Evolutionary conservation across 2,113 vertebrate genomes (phyloP).

Genomic region (Calonectris borealis): DNA sequence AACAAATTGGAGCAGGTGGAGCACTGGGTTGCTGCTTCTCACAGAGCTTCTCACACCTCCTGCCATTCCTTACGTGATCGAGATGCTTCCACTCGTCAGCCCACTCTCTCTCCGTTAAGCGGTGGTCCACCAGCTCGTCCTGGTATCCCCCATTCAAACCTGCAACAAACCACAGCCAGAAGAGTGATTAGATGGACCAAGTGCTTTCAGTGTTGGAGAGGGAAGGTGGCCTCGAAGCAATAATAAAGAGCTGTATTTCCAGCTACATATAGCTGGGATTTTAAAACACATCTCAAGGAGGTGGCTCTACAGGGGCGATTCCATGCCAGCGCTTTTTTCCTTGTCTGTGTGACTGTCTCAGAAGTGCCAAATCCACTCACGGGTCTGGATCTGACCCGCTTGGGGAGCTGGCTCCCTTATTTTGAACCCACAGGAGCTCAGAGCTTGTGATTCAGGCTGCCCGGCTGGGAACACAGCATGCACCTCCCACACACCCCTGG

Average conservation of each 20-base stretch:
- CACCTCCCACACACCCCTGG: not conserved
- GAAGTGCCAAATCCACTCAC: not conserved
- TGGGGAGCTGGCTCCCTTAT: not conserved
- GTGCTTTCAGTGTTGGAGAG: not conserved
- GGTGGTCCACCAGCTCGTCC: conserved; percentile 96
- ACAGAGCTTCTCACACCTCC: not conserved
- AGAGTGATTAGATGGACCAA: not conserved
- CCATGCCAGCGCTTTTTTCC: accelerated
- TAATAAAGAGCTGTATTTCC: not conserved
- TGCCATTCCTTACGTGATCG: conserved; percentile 89
- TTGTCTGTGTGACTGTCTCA: not conserved
- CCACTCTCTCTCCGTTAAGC: conserved; percentile 97
- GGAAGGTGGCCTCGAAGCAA: not conserved
- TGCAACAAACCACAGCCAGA: conserved; percentile 67
- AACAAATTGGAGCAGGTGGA: not conserved
- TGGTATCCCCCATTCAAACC: conserved; percentile 93
- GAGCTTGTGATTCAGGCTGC: not conserved
- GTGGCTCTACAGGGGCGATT: not conserved
- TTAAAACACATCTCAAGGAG: not conserved
- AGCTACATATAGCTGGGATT: not conserved
- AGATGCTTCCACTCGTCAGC: conserved; percentile 99
- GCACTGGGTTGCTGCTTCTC: not conserved
- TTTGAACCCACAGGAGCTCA: not conserved
- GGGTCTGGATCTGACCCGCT: not conserved
- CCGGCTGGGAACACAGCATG: not conserved